Evolutionary conservation across 2,888 invertebrate species (phyloP), one percentile per base, ranked within the genome.

Genomic region (Sclerodermus sp.): DNA sequence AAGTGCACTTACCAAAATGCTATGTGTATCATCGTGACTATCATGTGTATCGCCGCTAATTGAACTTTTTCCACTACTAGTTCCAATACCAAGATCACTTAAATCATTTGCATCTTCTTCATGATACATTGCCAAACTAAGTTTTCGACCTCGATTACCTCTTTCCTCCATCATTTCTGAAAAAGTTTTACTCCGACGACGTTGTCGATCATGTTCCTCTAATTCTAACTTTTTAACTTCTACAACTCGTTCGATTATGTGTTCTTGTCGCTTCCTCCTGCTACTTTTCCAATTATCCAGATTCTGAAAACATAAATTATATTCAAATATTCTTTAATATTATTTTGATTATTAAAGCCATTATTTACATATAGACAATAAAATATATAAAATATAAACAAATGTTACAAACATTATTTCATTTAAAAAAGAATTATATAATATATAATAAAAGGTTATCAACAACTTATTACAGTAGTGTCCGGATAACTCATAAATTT

Each of bases 271-370:
- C 87, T 94, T 93, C 85, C 94, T 87, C 70, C 95, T 84, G 61
- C 91, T 91, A 63, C 90, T 91, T 82, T 95, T 95, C 95, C 93
- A 93, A 79, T 90, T 93, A 81, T 93, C 93, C 81, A 93, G 83
- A 82, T 93, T 93, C 93, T 93, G 79, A 2, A 44, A 37, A 47
- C 10, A 23, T 3, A 23, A n/a, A n/a, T n/a, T n/a, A n/a, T n/a
- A n/a, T n/a, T n/a, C n/a, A n/a, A n/a, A n/a, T n/a, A n/a, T n/a
- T n/a, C n/a, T n/a, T n/a, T n/a, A n/a, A n/a, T n/a, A n/a, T n/a
- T n/a, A n/a, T n/a, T n/a, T n/a, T n/a, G n/a, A n/a, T n/a, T n/a
- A n/a, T n/a, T n/a, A n/a, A n/a, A n/a, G n/a, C n/a, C 42, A 53
- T 41, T 16, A 3, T 37, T n/a, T 8, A 23, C 13, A 34, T 42